phyloP scores from a whole-genome alignment of 2,888 invertebrate genomes.

The Cheilosia scutellata region DNA sequence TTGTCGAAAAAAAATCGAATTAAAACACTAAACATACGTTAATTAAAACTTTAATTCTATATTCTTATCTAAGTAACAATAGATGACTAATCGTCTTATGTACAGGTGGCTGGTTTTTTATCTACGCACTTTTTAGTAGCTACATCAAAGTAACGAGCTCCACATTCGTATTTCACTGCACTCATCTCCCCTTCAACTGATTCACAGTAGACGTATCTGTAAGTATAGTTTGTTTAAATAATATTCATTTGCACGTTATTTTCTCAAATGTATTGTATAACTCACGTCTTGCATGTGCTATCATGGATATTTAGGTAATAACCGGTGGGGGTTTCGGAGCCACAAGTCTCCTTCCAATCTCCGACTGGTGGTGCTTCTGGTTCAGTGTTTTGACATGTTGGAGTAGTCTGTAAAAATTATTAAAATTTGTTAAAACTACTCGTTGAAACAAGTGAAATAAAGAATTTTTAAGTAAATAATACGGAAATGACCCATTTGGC shows the following conservation, averaged over 20 bases:
- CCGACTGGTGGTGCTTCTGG: neutral
- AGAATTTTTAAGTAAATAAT: too few species aligned
- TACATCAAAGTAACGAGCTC: slow-evolving; percentile 5
- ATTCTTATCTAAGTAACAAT: neutral
- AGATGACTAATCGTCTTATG: neutral
- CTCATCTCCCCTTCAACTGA: neutral
- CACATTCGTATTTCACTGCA: slow-evolving; percentile 7
- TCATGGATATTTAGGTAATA: slow-evolving; percentile 6
- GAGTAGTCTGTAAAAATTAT: slow-evolving; percentile 1
- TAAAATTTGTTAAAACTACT: neutral
- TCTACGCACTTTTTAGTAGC: neutral
- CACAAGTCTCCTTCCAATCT: slow-evolving; percentile 9
- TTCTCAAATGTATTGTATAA: neutral
- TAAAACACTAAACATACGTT: neutral
- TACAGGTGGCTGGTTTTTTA: slow-evolving; percentile 20
- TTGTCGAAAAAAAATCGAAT: too few species aligned
- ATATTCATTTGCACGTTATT: neutral
- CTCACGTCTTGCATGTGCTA: slow-evolving; percentile 22
- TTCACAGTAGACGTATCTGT: slow-evolving; percentile 48
- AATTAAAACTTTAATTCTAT: neutral
- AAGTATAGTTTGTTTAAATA: neutral
- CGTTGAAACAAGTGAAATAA: neutral
- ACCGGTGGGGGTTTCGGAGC: neutral
- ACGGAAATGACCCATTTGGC: neutral
- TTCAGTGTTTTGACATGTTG: slow-evolving; percentile 46